Evolutionary conservation across 2,797 vertebrate genomes (phyloP), one percentile per base, ranked within the genome.

Genomic region (Lagodon rhomboides): DNA sequence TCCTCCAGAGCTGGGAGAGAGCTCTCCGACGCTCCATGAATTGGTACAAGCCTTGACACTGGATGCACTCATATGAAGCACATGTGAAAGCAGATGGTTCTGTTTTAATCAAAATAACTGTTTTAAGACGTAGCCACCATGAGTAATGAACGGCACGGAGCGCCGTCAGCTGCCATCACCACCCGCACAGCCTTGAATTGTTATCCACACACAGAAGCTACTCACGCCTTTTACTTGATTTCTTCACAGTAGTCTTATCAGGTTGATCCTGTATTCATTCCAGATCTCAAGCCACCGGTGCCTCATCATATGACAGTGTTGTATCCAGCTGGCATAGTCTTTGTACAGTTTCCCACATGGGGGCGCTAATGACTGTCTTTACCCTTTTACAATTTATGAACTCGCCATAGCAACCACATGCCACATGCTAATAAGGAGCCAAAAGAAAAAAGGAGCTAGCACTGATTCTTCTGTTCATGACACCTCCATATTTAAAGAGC

Each of bases 1-100:
- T 91, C 60, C 93, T 99, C 86, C 95, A 96, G 84, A 96, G 92
- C 85, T 99, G 98, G 98, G 95, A 97, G 65, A 93, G 94, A 81
- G 98, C 97, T 0, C 94, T 97, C 64, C 93, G 87, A 17, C 91
- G 93, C 60, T 98, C 97, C 56, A 96, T 97, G 94, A 93, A 96
- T 71, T 97, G 97, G 97, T 98, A 99, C 89, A 92, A 94, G 64
- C 68, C 77, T 8, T 94, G 90, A 95, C 41, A 38, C 27, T 23
- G 60, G 56, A 67, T 8, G 1, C 18, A 11, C 18, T 8, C 18
- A 18, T 22, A 0, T n/a, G 23, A 50, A 68, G 43, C 25, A 27
- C 0, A 73, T 18, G 38, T 71, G 68, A 80, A 62, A 68, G 34
- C 18, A 65, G 17, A 16, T 0, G 0, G 1, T 5, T 0, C n/a